Evolutionary conservation across 2,113 vertebrate genomes (phyloP).

Genomic region (Chloroceryle aenea): DNA sequence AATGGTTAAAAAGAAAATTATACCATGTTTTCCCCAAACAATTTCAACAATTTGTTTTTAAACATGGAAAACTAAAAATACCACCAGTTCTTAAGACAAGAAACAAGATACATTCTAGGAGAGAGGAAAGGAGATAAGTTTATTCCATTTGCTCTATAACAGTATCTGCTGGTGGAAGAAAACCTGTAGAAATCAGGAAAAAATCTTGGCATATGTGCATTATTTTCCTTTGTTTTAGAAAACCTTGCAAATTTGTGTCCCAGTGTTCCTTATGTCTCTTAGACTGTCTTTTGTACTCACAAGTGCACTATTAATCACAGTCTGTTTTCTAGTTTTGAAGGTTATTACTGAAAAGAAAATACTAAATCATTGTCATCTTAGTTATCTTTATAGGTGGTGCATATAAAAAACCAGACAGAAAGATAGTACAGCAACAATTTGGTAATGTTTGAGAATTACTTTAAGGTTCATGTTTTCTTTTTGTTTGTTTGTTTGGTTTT

Average conservation of each 20-base stretch:
- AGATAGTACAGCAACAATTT: no score
- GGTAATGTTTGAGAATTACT: no score
- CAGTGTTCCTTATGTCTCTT: background rate
- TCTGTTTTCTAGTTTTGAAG: background rate
- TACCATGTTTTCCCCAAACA: background rate
- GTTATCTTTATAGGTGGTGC: no score
- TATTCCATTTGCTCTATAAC: background rate
- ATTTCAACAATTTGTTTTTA: background rate
- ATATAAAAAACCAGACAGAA: no score
- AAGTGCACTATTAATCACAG: background rate
- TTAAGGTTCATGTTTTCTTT: no score
- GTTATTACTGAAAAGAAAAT: background rate
- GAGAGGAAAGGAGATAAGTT: background rate
- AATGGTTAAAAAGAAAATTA: constrained; percentile 43
- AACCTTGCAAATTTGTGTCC: background rate
- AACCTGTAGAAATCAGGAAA: background rate
- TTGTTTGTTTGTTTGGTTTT: no score
- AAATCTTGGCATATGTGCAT: background rate
- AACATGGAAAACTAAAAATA: background rate
- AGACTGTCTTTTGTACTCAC: background rate
- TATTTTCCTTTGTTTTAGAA: background rate
- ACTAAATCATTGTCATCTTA: background rate
- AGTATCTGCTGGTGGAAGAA: background rate
- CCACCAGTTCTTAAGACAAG: background rate
- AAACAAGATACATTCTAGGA: background rate